Percentiles rank a stretch among this genome's conserved stretches.
Conservation (phyloP, 2,888 invertebrate species). For the Charanyca ferruginea region DNA sequence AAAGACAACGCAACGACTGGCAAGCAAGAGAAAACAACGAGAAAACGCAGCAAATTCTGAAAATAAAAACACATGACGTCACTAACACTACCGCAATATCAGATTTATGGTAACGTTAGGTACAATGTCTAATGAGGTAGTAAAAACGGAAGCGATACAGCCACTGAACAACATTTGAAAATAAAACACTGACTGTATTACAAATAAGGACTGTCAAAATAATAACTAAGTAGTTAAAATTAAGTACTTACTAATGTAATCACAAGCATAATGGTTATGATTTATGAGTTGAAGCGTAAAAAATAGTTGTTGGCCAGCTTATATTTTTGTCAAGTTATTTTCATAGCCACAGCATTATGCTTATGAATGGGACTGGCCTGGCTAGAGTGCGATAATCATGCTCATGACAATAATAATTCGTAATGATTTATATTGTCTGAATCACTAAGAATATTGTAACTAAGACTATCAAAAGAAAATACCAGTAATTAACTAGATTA, state of each 20-base stretch:
- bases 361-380: slow-evolving; percentile 36
- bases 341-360: slow-evolving; percentile 52
- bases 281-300: slow-evolving; percentile 22
- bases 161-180: slow-evolving; percentile 65
- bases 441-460: slow-evolving; percentile 32
- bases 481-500: slow-evolving; percentile 36
- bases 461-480: slow-evolving; percentile 47
- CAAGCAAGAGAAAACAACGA: slow-evolving; percentile 74
- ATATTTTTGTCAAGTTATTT: slow-evolving; percentile 12
- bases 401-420: slow-evolving; percentile 50
- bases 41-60: slow-evolving; percentile 74
- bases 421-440: slow-evolving; percentile 41
- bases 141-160: slow-evolving; percentile 64
- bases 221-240: slow-evolving; percentile 54
- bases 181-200: slow-evolving; percentile 64
- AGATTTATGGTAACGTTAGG: slow-evolving; percentile 45
- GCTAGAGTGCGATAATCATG: slow-evolving; percentile 63
- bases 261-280: slow-evolving; percentile 59
- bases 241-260: slow-evolving; percentile 53
- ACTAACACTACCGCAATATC: slow-evolving; percentile 64
- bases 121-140: slow-evolving; percentile 54
- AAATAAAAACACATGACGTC: slow-evolving; percentile 68
- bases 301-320: background rate
- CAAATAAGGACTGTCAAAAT: slow-evolving; percentile 52
- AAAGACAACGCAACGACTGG: slow-evolving; percentile 24